Base-by-base conservation (phyloP, 2,888 invertebrate genomes). In the Polydrusus cervinus region DNA sequence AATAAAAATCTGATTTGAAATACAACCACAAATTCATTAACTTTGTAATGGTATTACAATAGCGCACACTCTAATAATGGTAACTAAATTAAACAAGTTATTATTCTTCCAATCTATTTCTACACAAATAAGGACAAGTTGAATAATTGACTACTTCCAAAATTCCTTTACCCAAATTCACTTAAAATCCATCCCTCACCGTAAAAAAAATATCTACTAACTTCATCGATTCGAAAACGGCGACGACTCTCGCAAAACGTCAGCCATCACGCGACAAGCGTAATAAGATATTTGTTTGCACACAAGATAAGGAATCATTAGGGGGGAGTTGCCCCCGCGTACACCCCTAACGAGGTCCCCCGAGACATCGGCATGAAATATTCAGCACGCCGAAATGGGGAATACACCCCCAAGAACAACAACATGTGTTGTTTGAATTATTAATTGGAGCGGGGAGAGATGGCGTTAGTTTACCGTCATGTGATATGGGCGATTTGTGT, bases 241-340 rank as follows among this genome's bases (percentile, higher is more conserved):
- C 14, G 34, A 38, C 1, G 38, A 8, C 51, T 66, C 62, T 61
- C 40, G 61, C 14, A 68, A 73, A 55, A 61, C 62, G 62, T 69
- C 57, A 64, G 55, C 65, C 65, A 55, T 74, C 74, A 49, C 66
- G 45, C 60, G 67, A 60, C 14, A 14, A 53, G 65, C 70, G 75
- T 75, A 75, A 75, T 65, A 75, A 75, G 75, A 75, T 75, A 75
- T 75, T 75, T 75, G 75, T 75, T 75, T 75, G 75, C 70, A 71
- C 75, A 75, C 75, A 75, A 75, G 75, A 75, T 75, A 75, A 75
- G 75, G 66, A 75, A 66, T 71, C 75, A 75, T 75, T 75, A 75
- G 60, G 66, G 72, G 57, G 57, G 67, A 38, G 40, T 30, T n/a
- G 30, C 40, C 16, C 61, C 68, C 66, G 71, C 70, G 10, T 34